These are phyloP conservation scores for Engraulis encrasicolus DNA, from an alignment of 2,113 vertebrate genomes.

Conservation along the genomic window DNA sequence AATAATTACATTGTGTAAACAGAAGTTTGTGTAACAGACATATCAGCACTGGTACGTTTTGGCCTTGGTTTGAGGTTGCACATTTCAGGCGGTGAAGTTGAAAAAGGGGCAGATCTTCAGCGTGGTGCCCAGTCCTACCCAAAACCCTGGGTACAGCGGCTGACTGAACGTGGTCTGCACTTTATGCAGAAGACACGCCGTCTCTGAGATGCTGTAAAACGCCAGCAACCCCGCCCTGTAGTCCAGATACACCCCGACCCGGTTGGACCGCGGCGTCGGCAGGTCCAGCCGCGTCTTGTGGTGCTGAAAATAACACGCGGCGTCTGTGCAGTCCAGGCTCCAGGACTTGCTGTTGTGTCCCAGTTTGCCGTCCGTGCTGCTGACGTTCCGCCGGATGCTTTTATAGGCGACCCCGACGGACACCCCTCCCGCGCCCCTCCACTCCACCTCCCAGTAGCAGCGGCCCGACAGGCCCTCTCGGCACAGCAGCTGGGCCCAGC, in stretches of 20 bases:
- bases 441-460: constrained; percentile 81
- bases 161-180: constrained; percentile 75
- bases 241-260: constrained; percentile 77
- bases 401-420: constrained; percentile 77
- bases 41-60: too few relatives aligned
- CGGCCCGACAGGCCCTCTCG: constrained; percentile 76
- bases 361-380: constrained; percentile 75
- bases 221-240: too few relatives aligned
- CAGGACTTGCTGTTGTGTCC: constrained; percentile 81
- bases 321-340: constrained; percentile 73
- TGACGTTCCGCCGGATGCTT: constrained; percentile 71
- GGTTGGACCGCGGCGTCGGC: constrained; percentile 52
- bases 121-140: constrained; percentile 75
- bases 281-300: constrained; percentile 69
- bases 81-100: not conserved
- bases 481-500: constrained; percentile 77
- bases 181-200: constrained; percentile 71
- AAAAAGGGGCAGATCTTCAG: constrained; percentile 62
- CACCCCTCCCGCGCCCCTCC: constrained; percentile 66
- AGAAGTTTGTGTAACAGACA: too few relatives aligned
- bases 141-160: constrained; percentile 77
- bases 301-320: constrained; percentile 77
- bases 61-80: too few relatives aligned
- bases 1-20: too few relatives aligned
- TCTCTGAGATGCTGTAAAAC: constrained; percentile 74